phyloP scores from a whole-genome alignment of 2,113 vertebrate species.

The Petrocephalus zakoni region DNA sequence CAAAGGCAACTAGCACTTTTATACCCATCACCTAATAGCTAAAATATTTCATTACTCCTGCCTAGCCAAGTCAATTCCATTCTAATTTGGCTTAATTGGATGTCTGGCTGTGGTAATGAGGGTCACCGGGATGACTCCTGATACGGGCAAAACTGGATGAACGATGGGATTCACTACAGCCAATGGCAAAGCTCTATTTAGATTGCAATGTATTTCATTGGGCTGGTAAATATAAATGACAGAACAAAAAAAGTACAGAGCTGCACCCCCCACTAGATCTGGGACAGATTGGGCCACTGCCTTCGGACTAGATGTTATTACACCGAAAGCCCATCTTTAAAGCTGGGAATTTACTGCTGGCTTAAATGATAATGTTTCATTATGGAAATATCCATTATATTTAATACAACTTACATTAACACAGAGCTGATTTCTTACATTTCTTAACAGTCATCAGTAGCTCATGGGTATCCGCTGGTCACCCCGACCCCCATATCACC shows the following conservation, averaged over 20 bases:
- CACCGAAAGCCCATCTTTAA: not conserved
- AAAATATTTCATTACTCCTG: slow-evolving; percentile 11
- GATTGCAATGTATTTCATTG: not conserved
- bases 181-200: not conserved
- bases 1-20: not conserved
- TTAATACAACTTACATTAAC: slow-evolving; percentile 1
- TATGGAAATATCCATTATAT: not conserved
- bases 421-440: not conserved
- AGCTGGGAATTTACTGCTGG: not conserved
- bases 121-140: not conserved
- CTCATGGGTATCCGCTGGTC: not conserved
- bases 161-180: not conserved
- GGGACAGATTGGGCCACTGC: not conserved
- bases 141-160: not conserved
- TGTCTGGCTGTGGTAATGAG: slow-evolving; percentile 5
- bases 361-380: not conserved
- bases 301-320: not conserved
- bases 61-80: slow-evolving; percentile 8
- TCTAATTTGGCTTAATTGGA: slow-evolving; percentile 19
- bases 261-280: not conserved
- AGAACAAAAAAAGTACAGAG: not conserved
- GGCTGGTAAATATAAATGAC: not conserved
- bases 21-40: not conserved
- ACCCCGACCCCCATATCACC: not conserved
- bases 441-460: not conserved